Conservation (phyloP, 1,140 invertebrate genomes). For the Sycobia sp. region DNA sequence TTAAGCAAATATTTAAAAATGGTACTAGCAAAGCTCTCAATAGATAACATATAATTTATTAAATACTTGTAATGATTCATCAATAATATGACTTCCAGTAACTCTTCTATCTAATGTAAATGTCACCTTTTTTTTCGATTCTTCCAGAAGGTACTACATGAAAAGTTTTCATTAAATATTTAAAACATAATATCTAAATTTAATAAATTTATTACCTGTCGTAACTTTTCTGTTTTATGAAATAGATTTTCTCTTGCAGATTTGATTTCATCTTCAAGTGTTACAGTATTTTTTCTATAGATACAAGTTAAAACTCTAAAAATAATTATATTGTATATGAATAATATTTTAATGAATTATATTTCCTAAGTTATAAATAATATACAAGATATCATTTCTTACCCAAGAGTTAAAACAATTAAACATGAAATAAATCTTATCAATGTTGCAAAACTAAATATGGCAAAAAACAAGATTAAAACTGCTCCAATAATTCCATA, state of each 20-base stretch:
- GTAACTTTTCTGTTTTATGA: slow-evolving; percentile 58
- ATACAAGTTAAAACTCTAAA: slow-evolving; percentile 54
- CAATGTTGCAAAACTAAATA: slow-evolving; percentile 54
- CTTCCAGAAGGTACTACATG: slow-evolving; percentile 48
- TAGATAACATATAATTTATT: neutral
- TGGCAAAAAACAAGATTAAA: slow-evolving; percentile 49
- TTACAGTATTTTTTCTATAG: slow-evolving; percentile 54
- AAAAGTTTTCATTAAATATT: slow-evolving; percentile 6
- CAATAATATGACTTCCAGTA: slow-evolving; percentile 72
- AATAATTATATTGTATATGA: slow-evolving; percentile 27
- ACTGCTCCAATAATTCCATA: slow-evolving; percentile 54
- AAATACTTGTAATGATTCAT: slow-evolving; percentile 70
- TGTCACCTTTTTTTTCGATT: slow-evolving; percentile 51
- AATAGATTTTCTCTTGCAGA: slow-evolving; percentile 56
- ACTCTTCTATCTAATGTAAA: slow-evolving; percentile 64
- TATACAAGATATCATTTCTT: slow-evolving; percentile 27
- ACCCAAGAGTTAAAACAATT: slow-evolving; percentile 55
- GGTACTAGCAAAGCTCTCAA: slow-evolving; percentile 1
- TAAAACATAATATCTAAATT: neutral
- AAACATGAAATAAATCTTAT: slow-evolving; percentile 49
- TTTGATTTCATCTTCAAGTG: slow-evolving; percentile 52
- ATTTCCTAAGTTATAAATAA: neutral
- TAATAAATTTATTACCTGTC: slow-evolving; percentile 48
- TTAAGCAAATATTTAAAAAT: slow-evolving; percentile 1
- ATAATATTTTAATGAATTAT: neutral